These are phyloP conservation scores for Brachionus rotundiformis DNA, from an alignment of 1,140 invertebrate genomes.

Conservation along the genomic window DNA sequence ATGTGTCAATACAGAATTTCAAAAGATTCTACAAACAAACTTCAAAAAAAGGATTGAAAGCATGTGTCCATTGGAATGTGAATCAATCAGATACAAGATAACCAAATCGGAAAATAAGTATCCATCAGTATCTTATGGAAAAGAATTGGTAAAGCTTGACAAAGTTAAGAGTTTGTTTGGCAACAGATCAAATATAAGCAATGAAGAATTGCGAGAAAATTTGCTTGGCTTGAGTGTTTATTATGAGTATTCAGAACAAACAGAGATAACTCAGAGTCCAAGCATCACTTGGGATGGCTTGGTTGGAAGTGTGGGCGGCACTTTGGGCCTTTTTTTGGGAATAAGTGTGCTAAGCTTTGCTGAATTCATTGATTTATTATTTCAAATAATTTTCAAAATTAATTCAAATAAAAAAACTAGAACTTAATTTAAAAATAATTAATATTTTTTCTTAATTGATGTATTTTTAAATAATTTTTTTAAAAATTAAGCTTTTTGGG, in stretches of 20 bases:
- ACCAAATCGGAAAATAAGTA: background rate
- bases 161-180: background rate
- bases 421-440: no score
- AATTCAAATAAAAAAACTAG: no score
- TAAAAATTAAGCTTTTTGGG: background rate
- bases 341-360: background rate
- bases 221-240: background rate
- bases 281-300: background rate
- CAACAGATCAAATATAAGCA: background rate
- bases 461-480: no score
- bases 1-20: background rate
- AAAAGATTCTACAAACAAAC: background rate
- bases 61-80: background rate
- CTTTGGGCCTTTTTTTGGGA: background rate
- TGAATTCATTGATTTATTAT: background rate
- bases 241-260: background rate
- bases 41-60: background rate
- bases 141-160: background rate
- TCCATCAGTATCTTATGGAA: background rate
- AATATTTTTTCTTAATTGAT: no score
- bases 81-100: background rate
- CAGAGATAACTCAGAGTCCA: background rate
- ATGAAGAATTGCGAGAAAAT: background rate
- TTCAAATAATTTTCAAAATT: background rate
- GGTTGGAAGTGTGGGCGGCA: background rate